Percentiles rank a stretch among this genome's conserved stretches.
Evolutionary conservation across 1,140 invertebrate genomes (phyloP).

Genomic region (Armadillidium nasatum): DNA sequence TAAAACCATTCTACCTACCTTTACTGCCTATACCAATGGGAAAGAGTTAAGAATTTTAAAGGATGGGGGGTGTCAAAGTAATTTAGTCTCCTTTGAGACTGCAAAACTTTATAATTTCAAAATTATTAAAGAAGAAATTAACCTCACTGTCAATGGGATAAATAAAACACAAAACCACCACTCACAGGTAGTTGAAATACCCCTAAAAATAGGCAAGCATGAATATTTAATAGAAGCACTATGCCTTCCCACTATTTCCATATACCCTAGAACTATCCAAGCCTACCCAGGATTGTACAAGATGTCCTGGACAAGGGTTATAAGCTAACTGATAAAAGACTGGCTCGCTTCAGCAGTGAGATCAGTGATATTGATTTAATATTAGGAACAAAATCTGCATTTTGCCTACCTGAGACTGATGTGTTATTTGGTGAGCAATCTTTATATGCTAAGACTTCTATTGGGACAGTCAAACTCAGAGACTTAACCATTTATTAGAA

Average conservation of each 20-base stretch:
- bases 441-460: not conserved
- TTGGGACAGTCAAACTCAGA: too few species aligned
- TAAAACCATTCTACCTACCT: too few species aligned
- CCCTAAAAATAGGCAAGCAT: not conserved
- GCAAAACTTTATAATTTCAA: not conserved
- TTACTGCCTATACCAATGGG: too few species aligned
- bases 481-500: too few species aligned
- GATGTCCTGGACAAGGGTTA: not conserved
- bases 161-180: not conserved
- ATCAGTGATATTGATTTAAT: not conserved
- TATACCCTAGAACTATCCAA: not conserved
- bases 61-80: too few species aligned
- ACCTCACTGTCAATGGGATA: not conserved
- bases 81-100: not conserved
- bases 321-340: not conserved
- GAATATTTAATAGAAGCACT: not conserved
- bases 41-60: too few species aligned
- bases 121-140: not conserved
- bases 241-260: not conserved
- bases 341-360: not conserved
- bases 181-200: not conserved
- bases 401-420: not conserved
- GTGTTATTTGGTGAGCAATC: not conserved
- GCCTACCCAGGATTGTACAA: not conserved
- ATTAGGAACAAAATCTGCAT: not conserved